Evolutionary conservation across 2,113 vertebrate genomes (phyloP).

Genomic region (Cavia porcellus): DNA sequence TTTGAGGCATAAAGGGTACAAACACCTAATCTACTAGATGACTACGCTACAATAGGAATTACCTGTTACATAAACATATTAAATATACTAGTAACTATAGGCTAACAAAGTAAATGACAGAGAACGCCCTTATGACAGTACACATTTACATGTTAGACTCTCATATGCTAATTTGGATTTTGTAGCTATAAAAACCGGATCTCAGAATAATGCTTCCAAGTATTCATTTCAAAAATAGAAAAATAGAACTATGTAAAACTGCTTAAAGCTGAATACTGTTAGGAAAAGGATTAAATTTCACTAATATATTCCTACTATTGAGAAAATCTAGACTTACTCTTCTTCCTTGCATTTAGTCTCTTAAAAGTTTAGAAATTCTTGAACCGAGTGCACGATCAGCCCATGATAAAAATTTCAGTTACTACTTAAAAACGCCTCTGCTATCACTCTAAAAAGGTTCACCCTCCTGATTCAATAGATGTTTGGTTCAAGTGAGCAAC

Average conservation of each 20-base stretch:
- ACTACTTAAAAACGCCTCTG: slow-evolving; percentile 50
- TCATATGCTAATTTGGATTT: neutral
- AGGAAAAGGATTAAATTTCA: slow-evolving; percentile 35
- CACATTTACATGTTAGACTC: neutral
- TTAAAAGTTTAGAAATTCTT: slow-evolving; percentile 25
- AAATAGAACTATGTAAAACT: slow-evolving; percentile 51
- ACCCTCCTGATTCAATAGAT: neutral
- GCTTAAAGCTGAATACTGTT: neutral
- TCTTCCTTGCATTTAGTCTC: slow-evolving; percentile 29
- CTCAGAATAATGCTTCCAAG: slow-evolving; percentile 18
- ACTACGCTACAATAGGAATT: slow-evolving; percentile 38
- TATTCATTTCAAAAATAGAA: slow-evolving; percentile 39
- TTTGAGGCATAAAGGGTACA: slow-evolving; percentile 16
- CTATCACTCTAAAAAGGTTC: slow-evolving; percentile 16
- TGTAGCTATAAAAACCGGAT: slow-evolving; percentile 38
- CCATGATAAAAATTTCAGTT: neutral
- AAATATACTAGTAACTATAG: neutral
- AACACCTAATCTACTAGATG: neutral
- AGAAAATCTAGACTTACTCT: slow-evolving; percentile 17
- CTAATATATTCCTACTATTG: neutral
- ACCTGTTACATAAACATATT: slow-evolving; percentile 47
- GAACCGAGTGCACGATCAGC: neutral
- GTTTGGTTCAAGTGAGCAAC: slow-evolving; percentile 50
- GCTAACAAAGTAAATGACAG: neutral
- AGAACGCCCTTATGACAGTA: neutral